phyloP scores from a whole-genome alignment of 2,888 invertebrate genomes.

The Axea sp. region DNA sequence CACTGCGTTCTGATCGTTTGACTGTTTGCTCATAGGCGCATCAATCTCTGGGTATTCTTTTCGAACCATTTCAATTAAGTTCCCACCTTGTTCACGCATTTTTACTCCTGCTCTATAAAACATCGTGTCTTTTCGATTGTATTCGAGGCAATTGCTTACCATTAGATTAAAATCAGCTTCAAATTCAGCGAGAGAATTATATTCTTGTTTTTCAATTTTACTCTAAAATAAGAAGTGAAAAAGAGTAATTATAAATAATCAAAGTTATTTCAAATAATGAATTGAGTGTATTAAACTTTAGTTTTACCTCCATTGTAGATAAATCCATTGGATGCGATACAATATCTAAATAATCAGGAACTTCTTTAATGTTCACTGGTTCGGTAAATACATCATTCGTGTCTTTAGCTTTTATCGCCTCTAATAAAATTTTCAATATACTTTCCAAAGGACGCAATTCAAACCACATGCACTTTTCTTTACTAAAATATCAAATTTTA shows the following conservation, averaged over 20 bases:
- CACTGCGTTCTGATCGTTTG: slow-evolving; percentile 26
- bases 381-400: slow-evolving; percentile 93
- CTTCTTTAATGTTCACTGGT: slow-evolving; percentile 93
- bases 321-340: slow-evolving; percentile 94
- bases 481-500: slow-evolving; percentile 72
- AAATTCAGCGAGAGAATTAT: slow-evolving; percentile 87
- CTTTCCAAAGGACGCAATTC: slow-evolving; percentile 91
- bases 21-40: slow-evolving; percentile 1
- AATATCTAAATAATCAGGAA: slow-evolving; percentile 93
- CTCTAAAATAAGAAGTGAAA: slow-evolving; percentile 65
- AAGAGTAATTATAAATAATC: too few relatives aligned
- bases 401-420: slow-evolving; percentile 89
- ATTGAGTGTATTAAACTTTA: too few relatives aligned
- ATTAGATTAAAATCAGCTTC: slow-evolving; percentile 96
- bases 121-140: slow-evolving; percentile 96
- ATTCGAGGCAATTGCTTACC: slow-evolving; percentile 96
- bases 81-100: slow-evolving; percentile 92
- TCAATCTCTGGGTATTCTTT: slow-evolving; percentile 82
- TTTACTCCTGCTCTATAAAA: slow-evolving; percentile 94
- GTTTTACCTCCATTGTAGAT: slow-evolving; percentile 87
- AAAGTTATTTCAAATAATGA: too few relatives aligned
- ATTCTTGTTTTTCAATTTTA: slow-evolving; percentile 85
- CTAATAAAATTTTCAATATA: slow-evolving; percentile 87
- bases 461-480: slow-evolving; percentile 89
- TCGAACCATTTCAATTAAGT: slow-evolving; percentile 88